Evolutionary conservation across 2,888 invertebrate species (phyloP).

Genomic region (Xanthorhoe spadicearia): DNA sequence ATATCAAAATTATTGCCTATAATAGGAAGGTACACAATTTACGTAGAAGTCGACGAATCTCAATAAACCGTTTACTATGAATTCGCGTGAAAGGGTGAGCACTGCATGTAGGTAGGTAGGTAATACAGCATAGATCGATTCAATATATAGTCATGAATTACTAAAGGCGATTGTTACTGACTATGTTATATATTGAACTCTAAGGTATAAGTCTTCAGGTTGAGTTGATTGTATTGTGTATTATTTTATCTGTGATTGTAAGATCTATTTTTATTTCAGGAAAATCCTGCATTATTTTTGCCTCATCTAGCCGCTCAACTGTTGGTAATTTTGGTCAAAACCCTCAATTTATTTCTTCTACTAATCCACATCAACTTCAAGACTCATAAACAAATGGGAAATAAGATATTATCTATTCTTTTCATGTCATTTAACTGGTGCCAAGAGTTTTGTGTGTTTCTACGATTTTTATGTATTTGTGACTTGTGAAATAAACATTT

Average conservation of each 20-base stretch:
- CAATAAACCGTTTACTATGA: too few species aligned
- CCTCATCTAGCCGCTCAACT: slow-evolving; percentile 67
- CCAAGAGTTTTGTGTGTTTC: slow-evolving; percentile 74
- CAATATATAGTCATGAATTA: too few species aligned
- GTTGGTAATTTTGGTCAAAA: slow-evolving; percentile 56
- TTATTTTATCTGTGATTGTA: not conserved
- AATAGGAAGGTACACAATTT: too few species aligned
- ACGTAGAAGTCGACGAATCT: too few species aligned
- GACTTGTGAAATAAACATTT: slow-evolving; percentile 56
- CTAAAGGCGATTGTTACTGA: too few species aligned
- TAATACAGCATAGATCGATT: too few species aligned
- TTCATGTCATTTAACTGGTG: slow-evolving; percentile 70
- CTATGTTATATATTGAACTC: too few species aligned
- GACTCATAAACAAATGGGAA: slow-evolving; percentile 48
- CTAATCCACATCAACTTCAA: slow-evolving; percentile 54
- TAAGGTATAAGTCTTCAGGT: too few species aligned
- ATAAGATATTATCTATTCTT: slow-evolving; percentile 56
- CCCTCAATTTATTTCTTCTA: slow-evolving; percentile 53
- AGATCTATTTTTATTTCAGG: slow-evolving; percentile 52
- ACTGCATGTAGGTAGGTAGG: too few species aligned
- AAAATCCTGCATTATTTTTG: slow-evolving; percentile 70
- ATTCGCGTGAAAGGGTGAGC: too few species aligned
- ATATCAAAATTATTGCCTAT: too few species aligned
- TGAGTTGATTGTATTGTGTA: too few species aligned
- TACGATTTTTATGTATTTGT: slow-evolving; percentile 66